Evolutionary conservation across 2,797 vertebrate genomes (phyloP), one percentile per base, ranked within the genome.

Genomic region (Sebastes wilsoni): DNA sequence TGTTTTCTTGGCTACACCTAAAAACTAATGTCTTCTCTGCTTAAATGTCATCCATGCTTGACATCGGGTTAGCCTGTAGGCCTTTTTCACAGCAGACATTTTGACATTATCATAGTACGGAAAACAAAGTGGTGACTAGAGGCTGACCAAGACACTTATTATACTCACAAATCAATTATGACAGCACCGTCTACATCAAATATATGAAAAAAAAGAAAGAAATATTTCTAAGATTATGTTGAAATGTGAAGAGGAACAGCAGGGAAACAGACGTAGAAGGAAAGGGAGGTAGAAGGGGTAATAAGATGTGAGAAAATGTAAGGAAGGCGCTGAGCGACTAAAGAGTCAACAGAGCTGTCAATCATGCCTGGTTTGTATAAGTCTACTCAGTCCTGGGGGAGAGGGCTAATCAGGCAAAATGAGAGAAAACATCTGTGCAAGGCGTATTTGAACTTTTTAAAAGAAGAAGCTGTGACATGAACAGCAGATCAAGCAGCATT

Each of bases 361-460:
- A 27, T 87, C 80, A 76, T 60, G 14, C 25, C 66, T 28, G 25
- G 18, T 62, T 69, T 74, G 55, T 59, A 20, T 52, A 60, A 46
- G 61, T 70, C 56, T 6, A 8, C 36, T 72, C 20, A 42, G 66
- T 89, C 81, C 72, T 82, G 23, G 52, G 74, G 77, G 70, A 75
- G 36, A 74, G 8, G 60, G 52, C 68, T 74, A 76, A 79, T 90
- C 78, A 79, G 38, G 49, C 55, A 32, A 62, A 84, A 71, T 46
- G 60, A 69, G 55, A 75, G 62, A 81, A 88, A 85, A 79, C 60
- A 82, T 77, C 66, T 80, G 75, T 70, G 59, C 52, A 61, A 49
- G 20, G 30, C 71, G 56, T 14, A 56, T 56, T 69, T 60, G 42
- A 66, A 32, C 54, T 46, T 80, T 75, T 59, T 1, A 12, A 1